A percentile compares a stretch with the other conserved stretches of the same genome.
Conservation (phyloP, 2,113 vertebrate species). For the Pycnonotus jocosus region DNA sequence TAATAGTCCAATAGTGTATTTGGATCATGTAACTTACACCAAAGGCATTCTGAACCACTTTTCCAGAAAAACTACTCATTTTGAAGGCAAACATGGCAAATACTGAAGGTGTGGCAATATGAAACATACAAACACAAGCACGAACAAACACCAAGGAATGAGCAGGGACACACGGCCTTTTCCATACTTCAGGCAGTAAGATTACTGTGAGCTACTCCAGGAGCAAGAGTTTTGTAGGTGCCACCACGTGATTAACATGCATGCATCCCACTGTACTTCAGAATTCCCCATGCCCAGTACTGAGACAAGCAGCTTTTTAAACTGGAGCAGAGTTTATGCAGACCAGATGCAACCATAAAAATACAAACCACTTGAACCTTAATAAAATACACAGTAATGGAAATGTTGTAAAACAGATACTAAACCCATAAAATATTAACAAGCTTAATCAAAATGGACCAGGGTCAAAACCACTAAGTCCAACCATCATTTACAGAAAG, state of each 20-base stretch:
- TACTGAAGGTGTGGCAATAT: background rate
- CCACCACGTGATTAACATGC: background rate
- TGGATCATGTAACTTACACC: background rate
- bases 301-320: slow-evolving; percentile 27
- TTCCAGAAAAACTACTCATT: background rate
- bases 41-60: background rate
- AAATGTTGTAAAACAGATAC: slow-evolving; percentile 59
- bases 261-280: background rate
- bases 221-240: background rate
- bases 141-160: background rate
- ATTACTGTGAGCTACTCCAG: background rate
- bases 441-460: slow-evolving; percentile 53
- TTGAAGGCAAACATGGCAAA: background rate
- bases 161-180: background rate
- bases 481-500: background rate
- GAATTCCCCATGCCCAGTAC: background rate
- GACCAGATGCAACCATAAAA: slow-evolving; percentile 60
- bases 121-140: background rate
- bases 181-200: background rate
- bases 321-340: slow-evolving; percentile 24
- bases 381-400: slow-evolving; percentile 60
- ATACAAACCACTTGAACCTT: slow-evolving; percentile 57
- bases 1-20: background rate
- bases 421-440: slow-evolving; percentile 56
- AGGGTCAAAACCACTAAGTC: slow-evolving; percentile 26